A percentile compares a stretch with the other conserved stretches of the same genome.
Conservation (phyloP, 2,113 vertebrate species). For the Rhabdomys dilectus region DNA sequence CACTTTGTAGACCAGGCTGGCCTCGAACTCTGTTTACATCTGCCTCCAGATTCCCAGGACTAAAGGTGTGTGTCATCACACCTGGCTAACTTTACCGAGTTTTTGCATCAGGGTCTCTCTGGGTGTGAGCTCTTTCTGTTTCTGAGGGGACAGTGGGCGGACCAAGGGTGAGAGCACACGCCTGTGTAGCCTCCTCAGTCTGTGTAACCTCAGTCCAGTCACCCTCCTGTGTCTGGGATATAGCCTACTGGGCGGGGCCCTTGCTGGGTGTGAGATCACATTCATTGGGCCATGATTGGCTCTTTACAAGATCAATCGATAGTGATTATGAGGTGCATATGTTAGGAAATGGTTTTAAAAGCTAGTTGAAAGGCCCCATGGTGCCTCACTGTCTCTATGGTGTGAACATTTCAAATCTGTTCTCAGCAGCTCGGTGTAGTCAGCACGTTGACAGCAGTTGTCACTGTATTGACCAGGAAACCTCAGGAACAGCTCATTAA, state of each 20-base stretch:
- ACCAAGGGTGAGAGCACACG: too few species aligned
- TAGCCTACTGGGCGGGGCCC: rapidly evolving
- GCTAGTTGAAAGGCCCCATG: neutral
- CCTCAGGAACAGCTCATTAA: neutral
- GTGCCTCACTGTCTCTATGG: neutral
- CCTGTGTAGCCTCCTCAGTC: too few species aligned
- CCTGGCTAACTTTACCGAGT: neutral
- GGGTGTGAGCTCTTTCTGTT: rapidly evolving
- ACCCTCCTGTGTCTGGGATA: neutral
- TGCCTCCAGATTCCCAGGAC: neutral
- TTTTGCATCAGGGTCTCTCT: neutral
- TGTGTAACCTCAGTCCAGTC: neutral
- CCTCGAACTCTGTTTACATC: neutral
- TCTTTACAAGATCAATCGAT: neutral
- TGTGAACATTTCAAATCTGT: neutral
- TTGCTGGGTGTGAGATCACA: neutral
- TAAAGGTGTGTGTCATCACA: neutral
- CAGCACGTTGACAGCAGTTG: too few species aligned
- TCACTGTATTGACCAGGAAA: too few species aligned
- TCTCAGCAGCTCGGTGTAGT: neutral
- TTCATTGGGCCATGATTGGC: too few species aligned
- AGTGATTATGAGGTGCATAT: too few species aligned
- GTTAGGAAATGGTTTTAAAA: neutral
- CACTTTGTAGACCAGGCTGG: neutral
- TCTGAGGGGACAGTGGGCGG: too few species aligned